These are phyloP conservation scores for Apis florea DNA, from an alignment of 1,140 invertebrate species.

Conservation along the genomic window DNA sequence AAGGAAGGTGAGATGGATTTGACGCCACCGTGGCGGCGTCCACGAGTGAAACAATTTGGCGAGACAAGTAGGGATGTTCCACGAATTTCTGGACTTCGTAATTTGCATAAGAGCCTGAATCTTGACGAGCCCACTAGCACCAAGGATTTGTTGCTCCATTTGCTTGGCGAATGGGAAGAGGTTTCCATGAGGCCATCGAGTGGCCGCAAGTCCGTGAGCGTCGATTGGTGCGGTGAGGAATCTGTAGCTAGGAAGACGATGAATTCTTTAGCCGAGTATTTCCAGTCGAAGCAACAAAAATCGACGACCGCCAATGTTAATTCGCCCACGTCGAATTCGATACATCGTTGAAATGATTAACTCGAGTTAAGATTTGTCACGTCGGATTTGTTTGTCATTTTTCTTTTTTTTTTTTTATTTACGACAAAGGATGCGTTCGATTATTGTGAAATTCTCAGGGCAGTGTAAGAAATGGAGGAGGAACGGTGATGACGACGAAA, in stretches of 20 bases:
- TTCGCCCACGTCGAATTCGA: constrained; percentile 48
- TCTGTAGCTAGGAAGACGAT: constrained; percentile 76
- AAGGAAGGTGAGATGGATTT: constrained; percentile 68
- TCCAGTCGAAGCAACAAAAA: constrained; percentile 75
- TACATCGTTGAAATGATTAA: constrained; percentile 43
- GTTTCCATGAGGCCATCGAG: constrained; percentile 55
- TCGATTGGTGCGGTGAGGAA: constrained; percentile 77
- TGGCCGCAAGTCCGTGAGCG: constrained; percentile 76
- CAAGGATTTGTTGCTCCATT: constrained; percentile 86
- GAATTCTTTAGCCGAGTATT: constrained; percentile 78
- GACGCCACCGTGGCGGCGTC: constrained; percentile 74
- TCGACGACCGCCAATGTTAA: constrained; percentile 38
- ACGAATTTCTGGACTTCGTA: constrained; percentile 72
- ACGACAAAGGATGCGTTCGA: not conserved
- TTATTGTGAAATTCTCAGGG: constrained; percentile 6
- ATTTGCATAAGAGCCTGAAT: constrained; percentile 75
- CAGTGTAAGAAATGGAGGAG: not conserved
- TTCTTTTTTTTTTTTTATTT: no score
- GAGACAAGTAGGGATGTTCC: constrained; percentile 78
- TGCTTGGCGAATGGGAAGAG: constrained; percentile 88
- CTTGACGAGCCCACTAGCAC: constrained; percentile 81
- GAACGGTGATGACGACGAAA: not conserved
- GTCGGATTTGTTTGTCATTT: not conserved
- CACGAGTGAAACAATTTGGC: constrained; percentile 73
- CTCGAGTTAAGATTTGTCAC: not conserved